A percentile compares a stretch with the other conserved stretches of the same genome.
Evolutionary conservation across 2,888 invertebrate genomes (phyloP).

Genomic region (Tinea pellionella): DNA sequence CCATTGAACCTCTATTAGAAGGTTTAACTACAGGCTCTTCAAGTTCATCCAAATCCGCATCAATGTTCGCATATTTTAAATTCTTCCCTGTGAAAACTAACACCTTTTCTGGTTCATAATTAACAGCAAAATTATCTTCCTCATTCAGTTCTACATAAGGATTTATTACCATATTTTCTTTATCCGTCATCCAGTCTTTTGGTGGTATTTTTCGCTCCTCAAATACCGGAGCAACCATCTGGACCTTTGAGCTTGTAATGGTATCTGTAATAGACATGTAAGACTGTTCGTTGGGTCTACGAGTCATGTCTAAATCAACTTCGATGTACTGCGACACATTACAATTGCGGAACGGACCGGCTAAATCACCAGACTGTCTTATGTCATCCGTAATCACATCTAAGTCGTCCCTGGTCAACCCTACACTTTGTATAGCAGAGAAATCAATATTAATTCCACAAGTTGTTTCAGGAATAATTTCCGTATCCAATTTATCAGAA

Average conservation of each 20-base stretch:
- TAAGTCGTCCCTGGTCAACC: slow-evolving; percentile 34
- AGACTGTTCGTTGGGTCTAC: slow-evolving; percentile 28
- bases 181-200: slow-evolving; percentile 41
- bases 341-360: slow-evolving; percentile 27
- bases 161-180: slow-evolving; percentile 51
- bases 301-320: slow-evolving; percentile 46
- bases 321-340: slow-evolving; percentile 47
- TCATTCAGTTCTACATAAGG: slow-evolving; percentile 41
- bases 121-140: slow-evolving; percentile 37
- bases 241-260: slow-evolving; percentile 32
- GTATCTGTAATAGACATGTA: slow-evolving; percentile 58
- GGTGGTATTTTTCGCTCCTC: slow-evolving; percentile 17
- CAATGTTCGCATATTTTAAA: slow-evolving; percentile 19
- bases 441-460: slow-evolving; percentile 45
- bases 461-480: slow-evolving; percentile 29
- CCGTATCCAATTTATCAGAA: slow-evolving; percentile 27
- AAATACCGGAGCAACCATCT: slow-evolving; percentile 27
- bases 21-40: slow-evolving; percentile 22
- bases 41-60: slow-evolving; percentile 27
- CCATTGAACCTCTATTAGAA: slow-evolving; percentile 15
- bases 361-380: slow-evolving; percentile 30
- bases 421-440: slow-evolving; percentile 33
- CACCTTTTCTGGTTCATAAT: slow-evolving; percentile 38
- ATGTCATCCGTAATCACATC: slow-evolving; percentile 33
- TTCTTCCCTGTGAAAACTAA: slow-evolving; percentile 53